Evolutionary conservation across 2,888 invertebrate species (phyloP).

Genomic region (Eutolmus rufibarbis): DNA sequence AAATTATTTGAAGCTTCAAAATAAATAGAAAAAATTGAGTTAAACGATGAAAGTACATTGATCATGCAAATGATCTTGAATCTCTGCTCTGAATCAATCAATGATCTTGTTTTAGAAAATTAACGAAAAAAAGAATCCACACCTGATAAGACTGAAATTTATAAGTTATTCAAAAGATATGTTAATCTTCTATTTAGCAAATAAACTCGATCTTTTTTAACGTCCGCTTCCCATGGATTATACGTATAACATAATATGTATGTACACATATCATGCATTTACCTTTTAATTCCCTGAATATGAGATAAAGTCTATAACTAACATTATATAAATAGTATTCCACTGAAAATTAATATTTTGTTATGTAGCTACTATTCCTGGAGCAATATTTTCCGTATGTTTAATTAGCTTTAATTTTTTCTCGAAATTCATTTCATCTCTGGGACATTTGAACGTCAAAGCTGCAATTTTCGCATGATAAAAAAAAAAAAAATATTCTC

Average conservation of each 20-base stretch:
- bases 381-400: background rate
- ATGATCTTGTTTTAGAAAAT: too few species aligned
- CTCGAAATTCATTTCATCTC: background rate
- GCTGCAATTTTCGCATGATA: background rate
- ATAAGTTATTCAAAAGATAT: too few species aligned
- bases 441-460: background rate
- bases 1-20: too few species aligned
- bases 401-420: background rate
- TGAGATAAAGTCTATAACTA: background rate
- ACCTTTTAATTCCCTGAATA: background rate
- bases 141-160: too few species aligned
- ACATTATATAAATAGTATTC: background rate
- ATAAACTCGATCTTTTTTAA: too few species aligned
- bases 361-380: background rate
- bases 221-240: background rate
- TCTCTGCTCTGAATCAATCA: too few species aligned
- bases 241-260: too few species aligned
- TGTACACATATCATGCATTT: background rate
- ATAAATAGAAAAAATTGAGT: too few species aligned
- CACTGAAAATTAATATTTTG: background rate
- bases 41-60: too few species aligned
- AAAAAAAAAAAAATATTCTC: background rate
- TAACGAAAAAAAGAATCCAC: too few species aligned
- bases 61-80: too few species aligned
- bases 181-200: too few species aligned